Base-by-base conservation (phyloP, 2,888 invertebrate genomes). In the Mimumesa dahlbomi region DNA sequence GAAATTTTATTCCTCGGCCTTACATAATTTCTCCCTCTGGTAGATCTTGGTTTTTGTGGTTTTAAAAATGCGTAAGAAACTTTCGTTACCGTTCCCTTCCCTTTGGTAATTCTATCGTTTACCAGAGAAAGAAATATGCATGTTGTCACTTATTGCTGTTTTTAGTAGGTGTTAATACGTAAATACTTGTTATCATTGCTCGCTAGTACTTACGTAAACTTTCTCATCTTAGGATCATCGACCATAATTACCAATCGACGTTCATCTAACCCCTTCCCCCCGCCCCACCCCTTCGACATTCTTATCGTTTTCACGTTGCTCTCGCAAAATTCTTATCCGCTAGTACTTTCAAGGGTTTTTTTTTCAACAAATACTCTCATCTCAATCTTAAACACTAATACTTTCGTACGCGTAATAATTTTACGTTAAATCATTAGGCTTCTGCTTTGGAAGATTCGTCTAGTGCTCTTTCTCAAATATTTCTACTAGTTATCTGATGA, bases 101-200 rank as follows among this genome's bases (percentile, higher is more conserved):
- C 25, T 7, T 3, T 25, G 25, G 25, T 3, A 19, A 45, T 21
- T 42, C 5, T 18, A 42, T 49, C 45, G 21, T 40, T 36, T 40
- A 53, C 67, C 66, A 64, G 62, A 74, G 69, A 67, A 19, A 75
- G 65, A 70, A 69, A 62, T 52, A 53, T 66, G 72, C 50, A 53
- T 66, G 72, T 66, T 45, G 54, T 76, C 72, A 52, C 65, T 83
- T 81, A 82, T 82, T 81, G 82, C 81, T 82, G 61, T 52, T 67
- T n/a, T 74, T 56, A 73, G 61, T 78, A 59, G 62, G 70, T 66
- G 43, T 69, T 64, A 63, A 73, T 56, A n/a, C 56, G 25, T 70
- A 31, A 45, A 59, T 50, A 56, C 45, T 53, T 22, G 45, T 61
- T 61, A 54, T 57, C 45, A 68, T 75, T 81, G 77, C 67, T 68